Conservation (phyloP, 2,888 invertebrate genomes). For the Pedicia rivosa region DNA sequence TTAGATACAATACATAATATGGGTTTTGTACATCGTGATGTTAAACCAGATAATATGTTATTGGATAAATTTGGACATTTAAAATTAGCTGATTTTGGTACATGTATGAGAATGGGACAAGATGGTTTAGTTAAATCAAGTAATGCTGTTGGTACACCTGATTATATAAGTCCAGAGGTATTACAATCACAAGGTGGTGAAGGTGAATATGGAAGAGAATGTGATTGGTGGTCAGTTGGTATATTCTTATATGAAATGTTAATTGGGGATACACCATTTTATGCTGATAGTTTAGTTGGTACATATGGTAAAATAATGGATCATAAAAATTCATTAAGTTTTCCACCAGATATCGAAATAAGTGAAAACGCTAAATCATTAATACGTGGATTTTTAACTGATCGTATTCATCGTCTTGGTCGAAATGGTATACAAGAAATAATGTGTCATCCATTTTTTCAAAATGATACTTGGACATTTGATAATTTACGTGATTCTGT, state of each 20-base stretch:
- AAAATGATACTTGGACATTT: conserved; percentile 96
- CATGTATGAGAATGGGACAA: conserved; percentile 96
- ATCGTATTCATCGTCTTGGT: conserved; percentile 77
- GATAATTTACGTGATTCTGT: conserved; percentile 86
- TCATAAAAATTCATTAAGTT: conserved; percentile 86
- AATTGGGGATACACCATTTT: conserved; percentile 96
- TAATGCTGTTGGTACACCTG: conserved; percentile 98
- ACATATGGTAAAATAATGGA: conserved; percentile 99
- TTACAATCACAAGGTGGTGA: conserved; percentile 91
- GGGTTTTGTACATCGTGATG: conserved; percentile 94
- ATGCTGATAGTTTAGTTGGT: conserved; percentile 94
- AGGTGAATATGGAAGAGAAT: conserved; percentile 92
- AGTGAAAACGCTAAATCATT: conserved; percentile 74
- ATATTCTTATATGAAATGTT: conserved; percentile 99
- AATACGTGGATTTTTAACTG: conserved; percentile 87
- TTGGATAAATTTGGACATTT: conserved; percentile 90
- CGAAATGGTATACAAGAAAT: conserved; percentile 89
- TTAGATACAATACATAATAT: conserved; percentile 95
- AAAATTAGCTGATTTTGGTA: conserved; percentile 98
- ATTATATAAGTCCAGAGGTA: conserved; percentile 98
- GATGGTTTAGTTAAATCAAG: conserved; percentile 92
- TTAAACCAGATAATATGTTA: conserved; percentile 98
- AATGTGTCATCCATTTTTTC: conserved; percentile 86
- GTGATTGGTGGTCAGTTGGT: conserved; percentile 99
- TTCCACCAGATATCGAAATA: conserved; percentile 91